These are phyloP conservation scores for Mizuhopecten yessoensis DNA, from an alignment of 1,140 invertebrate genomes.

Conservation along the genomic window DNA sequence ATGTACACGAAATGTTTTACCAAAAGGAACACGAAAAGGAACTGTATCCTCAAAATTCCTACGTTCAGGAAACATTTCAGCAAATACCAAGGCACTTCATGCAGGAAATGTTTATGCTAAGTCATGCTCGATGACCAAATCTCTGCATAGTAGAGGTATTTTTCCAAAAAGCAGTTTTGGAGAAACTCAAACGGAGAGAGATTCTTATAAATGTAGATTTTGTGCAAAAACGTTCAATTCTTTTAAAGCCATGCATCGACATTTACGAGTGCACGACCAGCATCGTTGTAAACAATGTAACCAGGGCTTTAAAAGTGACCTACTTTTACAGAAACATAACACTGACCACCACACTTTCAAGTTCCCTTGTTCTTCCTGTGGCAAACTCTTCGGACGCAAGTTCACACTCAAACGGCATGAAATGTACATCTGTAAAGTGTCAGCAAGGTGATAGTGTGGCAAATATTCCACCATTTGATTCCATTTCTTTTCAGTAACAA, in stretches of 20 bases:
- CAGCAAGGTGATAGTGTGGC: background rate
- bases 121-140: background rate
- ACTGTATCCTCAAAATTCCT: background rate
- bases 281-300: slow-evolving; percentile 22
- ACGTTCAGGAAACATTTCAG: background rate
- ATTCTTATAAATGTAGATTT: background rate
- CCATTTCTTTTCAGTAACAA: too few species aligned
- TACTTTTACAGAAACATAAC: slow-evolving; percentile 11
- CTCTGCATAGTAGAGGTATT: too few species aligned
- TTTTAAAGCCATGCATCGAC: background rate
- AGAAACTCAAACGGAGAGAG: background rate
- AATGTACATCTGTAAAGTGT: background rate
- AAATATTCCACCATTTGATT: too few species aligned
- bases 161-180: background rate
- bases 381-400: slow-evolving; percentile 20
- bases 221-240: background rate
- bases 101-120: background rate
- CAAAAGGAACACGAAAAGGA: background rate
- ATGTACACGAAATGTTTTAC: background rate
- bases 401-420: background rate
- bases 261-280: background rate
- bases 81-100: background rate
- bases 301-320: background rate
- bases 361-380: background rate
- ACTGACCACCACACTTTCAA: background rate